Percentiles rank a stretch among this genome's conserved stretches.
phyloP scores from a whole-genome alignment of 2,888 invertebrate species.

The Pseudoips prasinana region DNA sequence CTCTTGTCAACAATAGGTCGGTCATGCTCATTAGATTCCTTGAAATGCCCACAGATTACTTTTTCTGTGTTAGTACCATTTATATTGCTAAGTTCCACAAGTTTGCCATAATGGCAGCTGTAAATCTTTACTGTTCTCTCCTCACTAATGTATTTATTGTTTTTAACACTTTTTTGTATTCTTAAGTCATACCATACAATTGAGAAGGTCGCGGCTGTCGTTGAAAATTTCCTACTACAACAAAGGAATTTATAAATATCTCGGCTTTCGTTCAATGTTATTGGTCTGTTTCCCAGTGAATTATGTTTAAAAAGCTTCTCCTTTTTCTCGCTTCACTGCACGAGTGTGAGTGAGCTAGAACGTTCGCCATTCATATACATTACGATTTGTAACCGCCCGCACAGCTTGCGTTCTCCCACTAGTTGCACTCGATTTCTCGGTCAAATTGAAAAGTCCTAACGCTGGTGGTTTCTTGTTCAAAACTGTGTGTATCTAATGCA shows the following conservation, averaged over 20 bases:
- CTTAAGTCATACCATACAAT: background rate
- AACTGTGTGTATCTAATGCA: slow-evolving; percentile 39
- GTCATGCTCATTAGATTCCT: slow-evolving; percentile 41
- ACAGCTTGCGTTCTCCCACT: slow-evolving; percentile 44
- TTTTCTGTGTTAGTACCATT: slow-evolving; percentile 1
- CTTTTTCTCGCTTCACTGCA: slow-evolving; percentile 20
- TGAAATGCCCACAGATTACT: slow-evolving; percentile 32
- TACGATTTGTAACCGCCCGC: slow-evolving; percentile 46
- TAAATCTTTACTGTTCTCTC: slow-evolving; percentile 1
- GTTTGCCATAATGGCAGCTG: slow-evolving; percentile 4
- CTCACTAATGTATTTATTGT: slow-evolving; percentile 9
- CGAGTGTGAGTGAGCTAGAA: slow-evolving; percentile 34
- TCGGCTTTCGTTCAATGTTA: slow-evolving; percentile 32
- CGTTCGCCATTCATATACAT: slow-evolving; percentile 49
- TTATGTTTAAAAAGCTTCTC: slow-evolving; percentile 33
- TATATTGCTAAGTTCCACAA: slow-evolving; percentile 2
- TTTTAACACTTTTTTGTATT: slow-evolving; percentile 5
- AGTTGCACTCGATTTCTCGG: slow-evolving; percentile 45
- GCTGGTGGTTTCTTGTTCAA: slow-evolving; percentile 34
- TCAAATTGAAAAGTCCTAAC: slow-evolving; percentile 47
- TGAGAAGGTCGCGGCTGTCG: slow-evolving; percentile 9
- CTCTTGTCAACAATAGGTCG: slow-evolving; percentile 39
- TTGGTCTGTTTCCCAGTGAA: slow-evolving; percentile 27
- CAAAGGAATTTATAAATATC: slow-evolving; percentile 36
- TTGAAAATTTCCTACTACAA: slow-evolving; percentile 21